phyloP scores from a whole-genome alignment of 2,797 vertebrate genomes.

The Myotis myotis region DNA sequence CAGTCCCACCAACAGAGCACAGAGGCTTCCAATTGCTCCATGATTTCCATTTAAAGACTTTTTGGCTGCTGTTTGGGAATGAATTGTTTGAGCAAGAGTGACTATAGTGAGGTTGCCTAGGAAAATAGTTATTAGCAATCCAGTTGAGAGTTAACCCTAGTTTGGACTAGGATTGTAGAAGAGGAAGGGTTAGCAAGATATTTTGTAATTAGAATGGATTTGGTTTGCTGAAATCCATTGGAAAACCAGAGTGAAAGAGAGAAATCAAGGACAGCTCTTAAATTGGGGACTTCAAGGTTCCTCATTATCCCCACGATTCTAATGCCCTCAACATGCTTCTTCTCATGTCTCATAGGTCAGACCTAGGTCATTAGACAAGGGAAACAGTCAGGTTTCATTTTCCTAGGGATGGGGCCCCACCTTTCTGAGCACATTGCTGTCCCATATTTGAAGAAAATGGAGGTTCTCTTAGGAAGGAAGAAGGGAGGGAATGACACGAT shows the following conservation, averaged over 20 bases:
- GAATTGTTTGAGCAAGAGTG: constrained; percentile 1
- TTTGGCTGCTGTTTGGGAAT: neutral
- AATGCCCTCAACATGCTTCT: neutral
- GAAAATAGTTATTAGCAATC: neutral
- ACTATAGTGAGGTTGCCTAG: neutral
- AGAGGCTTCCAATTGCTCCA: neutral
- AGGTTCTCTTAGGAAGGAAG: constrained; percentile 11
- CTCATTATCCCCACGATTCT: neutral
- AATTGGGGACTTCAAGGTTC: neutral
- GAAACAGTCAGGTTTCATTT: neutral
- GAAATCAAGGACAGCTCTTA: neutral
- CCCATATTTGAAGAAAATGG: constrained; percentile 21
- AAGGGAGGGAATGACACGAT: neutral
- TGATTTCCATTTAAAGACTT: constrained; percentile 21
- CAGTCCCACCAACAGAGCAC: neutral
- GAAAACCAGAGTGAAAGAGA: neutral
- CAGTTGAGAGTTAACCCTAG: neutral
- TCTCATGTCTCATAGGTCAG: neutral
- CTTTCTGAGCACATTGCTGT: neutral
- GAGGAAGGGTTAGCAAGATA: neutral
- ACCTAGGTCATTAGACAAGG: neutral
- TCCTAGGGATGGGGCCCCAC: neutral
- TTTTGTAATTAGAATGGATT: constrained; percentile 9
- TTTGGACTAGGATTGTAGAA: neutral
- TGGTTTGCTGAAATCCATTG: neutral